phyloP scores from a whole-genome alignment of 2,113 vertebrate genomes.

The Hyperopisus bebe region DNA sequence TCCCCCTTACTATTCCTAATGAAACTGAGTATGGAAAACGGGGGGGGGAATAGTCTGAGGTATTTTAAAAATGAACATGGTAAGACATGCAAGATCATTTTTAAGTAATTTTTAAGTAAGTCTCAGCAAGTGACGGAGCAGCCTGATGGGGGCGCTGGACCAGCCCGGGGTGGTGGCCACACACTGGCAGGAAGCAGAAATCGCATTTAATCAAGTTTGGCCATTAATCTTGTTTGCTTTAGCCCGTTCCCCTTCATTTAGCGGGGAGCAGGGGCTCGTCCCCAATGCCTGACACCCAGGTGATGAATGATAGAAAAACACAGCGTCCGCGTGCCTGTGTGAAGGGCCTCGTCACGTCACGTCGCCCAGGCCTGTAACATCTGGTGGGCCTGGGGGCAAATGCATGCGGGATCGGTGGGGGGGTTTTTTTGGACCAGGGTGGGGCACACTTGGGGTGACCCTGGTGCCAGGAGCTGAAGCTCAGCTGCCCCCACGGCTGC shows the following conservation, averaged over 20 bases:
- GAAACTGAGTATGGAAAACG: background rate
- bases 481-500: background rate
- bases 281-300: slow-evolving; percentile 57
- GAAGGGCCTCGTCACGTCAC: background rate
- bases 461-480: background rate
- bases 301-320: slow-evolving; percentile 57
- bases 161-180: slow-evolving; percentile 42
- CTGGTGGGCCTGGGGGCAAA: slow-evolving; percentile 20
- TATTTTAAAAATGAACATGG: background rate
- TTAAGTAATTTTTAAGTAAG: no score
- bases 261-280: slow-evolving; percentile 53
- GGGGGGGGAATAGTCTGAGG: background rate
- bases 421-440: background rate
- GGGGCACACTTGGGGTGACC: slow-evolving; percentile 3
- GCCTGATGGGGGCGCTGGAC: slow-evolving; percentile 50
- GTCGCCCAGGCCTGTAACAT: slow-evolving; percentile 12
- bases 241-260: slow-evolving; percentile 40
- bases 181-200: slow-evolving; percentile 49
- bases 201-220: slow-evolving; percentile 45
- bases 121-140: background rate
- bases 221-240: slow-evolving; percentile 63
- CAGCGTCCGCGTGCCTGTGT: slow-evolving; percentile 24
- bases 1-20: background rate
- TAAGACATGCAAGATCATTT: background rate
- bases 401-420: slow-evolving; percentile 14